phyloP scores from a whole-genome alignment of 2,797 vertebrate genomes.

The Capromys pilorides region DNA sequence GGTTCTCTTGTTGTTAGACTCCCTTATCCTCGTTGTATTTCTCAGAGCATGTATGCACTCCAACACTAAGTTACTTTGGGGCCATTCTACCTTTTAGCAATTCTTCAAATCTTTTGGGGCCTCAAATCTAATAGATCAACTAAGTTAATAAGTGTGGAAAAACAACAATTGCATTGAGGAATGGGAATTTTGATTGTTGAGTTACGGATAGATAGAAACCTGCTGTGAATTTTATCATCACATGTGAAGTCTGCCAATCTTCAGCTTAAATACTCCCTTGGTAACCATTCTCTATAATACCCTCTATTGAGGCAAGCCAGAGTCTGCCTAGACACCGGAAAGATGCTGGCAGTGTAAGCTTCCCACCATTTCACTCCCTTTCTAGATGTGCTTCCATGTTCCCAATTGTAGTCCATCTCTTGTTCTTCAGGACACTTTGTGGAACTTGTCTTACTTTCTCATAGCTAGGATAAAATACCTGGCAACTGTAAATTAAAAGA shows the following conservation, averaged over 20 bases:
- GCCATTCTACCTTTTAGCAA: neutral
- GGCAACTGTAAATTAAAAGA: neutral
- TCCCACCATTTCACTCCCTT: neutral
- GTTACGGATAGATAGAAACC: neutral
- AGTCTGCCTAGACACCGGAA: neutral
- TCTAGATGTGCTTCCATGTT: neutral
- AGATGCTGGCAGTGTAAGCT: neutral
- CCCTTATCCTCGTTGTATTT: neutral
- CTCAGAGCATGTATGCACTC: neutral
- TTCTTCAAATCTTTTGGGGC: constrained; percentile 13
- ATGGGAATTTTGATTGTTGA: neutral
- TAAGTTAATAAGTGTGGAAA: neutral
- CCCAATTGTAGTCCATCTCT: neutral
- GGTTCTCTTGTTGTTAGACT: neutral
- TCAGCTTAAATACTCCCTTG: neutral
- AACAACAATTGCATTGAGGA: neutral
- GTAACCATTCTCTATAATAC: neutral
- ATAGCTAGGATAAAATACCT: neutral
- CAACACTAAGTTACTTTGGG: neutral
- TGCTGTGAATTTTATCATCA: neutral
- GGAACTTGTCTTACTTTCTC: neutral
- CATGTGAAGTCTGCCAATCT: neutral
- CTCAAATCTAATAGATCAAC: neutral
- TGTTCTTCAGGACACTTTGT: neutral
- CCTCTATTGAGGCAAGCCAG: neutral